Evolutionary conservation across 2,888 invertebrate genomes (phyloP), one percentile per base, ranked within the genome.

Genomic region (Prostheceraeus crozeri): DNA sequence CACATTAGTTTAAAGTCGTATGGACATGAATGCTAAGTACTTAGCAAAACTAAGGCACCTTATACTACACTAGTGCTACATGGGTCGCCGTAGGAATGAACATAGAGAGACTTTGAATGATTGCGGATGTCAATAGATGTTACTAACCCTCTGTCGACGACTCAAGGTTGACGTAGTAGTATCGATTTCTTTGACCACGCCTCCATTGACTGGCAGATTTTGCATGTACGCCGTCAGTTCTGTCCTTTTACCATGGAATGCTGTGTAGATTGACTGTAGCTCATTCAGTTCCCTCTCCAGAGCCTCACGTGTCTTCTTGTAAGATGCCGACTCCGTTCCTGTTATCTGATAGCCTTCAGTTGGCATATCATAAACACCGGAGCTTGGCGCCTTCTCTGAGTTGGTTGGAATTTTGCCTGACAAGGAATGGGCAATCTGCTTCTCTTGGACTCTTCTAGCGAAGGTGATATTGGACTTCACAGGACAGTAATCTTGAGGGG

Each of bases 391-490:
- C 3, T 3, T 2, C 1, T 3, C 2, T 11, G 21, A 28, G 14
- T 21, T n/a, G 30, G 52, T 35, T n/a, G n/a, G n/a, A n/a, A n/a
- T n/a, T n/a, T n/a, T n/a, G n/a, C n/a, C n/a, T 6, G 45, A 40
- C 8, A 40, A 23, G 14, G n/a, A 6, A 6, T n/a, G 45, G 30
- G 53, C 53, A 14, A 53, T 40, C 8, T 53, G 14, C 2, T 19
- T 25, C 60, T 76, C 76, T 59, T 75, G 76, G 27, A 71, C 68
- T 54, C 67, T 67, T 25, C 76, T 64, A 0, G 74, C 71, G 64
- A 75, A 76, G 64, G 72, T 72, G 6, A 76, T 62, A 74, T 75
- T 74, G 60, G 69, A 68, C 65, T 74, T 74, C 0, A 73, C 71
- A 16, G 71, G 68, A 3, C 68, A 70, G 64, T 69, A 70, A 65